Conservation (phyloP, 2,797 vertebrate genomes). For the Coilia nasus region DNA sequence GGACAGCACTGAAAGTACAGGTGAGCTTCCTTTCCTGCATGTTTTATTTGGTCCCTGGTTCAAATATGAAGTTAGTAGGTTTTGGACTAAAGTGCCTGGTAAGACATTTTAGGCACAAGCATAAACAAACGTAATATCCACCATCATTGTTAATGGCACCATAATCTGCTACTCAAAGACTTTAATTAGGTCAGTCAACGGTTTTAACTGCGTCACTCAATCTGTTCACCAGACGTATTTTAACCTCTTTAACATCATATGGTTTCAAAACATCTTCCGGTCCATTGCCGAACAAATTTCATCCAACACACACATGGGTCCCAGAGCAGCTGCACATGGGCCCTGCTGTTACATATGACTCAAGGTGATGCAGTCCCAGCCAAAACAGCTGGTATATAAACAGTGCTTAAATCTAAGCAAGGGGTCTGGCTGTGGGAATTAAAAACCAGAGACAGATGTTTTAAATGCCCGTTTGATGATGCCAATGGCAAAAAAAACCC, state of each 20-base stretch:
- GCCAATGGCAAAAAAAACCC: background rate
- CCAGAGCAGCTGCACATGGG: background rate
- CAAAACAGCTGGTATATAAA: background rate
- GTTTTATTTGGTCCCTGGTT: no score
- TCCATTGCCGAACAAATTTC: background rate
- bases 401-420: background rate
- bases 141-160: no score
- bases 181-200: background rate
- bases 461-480: background rate
- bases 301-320: background rate
- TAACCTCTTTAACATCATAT: background rate
- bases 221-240: background rate
- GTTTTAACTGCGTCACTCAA: background rate
- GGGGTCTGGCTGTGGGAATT: background rate
- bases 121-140: no score
- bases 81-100: no score
- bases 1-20: no score
- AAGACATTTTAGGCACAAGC: no score
- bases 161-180: background rate
- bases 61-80: no score
- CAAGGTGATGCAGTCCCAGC: background rate
- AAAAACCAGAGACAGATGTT: background rate
- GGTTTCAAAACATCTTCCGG: background rate
- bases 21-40: no score
- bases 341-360: background rate